These are phyloP conservation scores for Trogon melanurus DNA, from an alignment of 2,113 vertebrate species.

Conservation along the genomic window DNA sequence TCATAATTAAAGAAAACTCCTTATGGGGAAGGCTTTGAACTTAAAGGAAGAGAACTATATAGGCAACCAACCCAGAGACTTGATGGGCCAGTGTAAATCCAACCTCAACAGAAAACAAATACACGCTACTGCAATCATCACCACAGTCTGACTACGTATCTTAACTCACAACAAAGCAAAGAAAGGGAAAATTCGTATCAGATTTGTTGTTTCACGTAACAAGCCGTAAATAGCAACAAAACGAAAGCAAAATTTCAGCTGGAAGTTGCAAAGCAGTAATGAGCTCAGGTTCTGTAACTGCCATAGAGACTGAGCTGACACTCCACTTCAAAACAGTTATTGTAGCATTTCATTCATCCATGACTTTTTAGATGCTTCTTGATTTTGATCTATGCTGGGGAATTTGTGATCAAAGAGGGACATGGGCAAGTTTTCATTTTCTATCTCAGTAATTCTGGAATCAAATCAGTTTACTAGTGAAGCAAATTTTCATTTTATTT, in stretches of 20 bases:
- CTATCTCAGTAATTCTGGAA: slow-evolving; percentile 22
- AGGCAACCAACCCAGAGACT: not conserved
- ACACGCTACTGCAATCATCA: not conserved
- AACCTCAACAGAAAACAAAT: not conserved
- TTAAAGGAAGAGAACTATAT: not conserved
- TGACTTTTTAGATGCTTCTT: slow-evolving; percentile 45
- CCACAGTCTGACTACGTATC: not conserved
- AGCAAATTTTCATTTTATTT: not conserved
- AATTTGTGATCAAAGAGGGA: slow-evolving; percentile 44
- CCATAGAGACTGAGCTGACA: not conserved
- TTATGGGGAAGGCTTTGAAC: not conserved
- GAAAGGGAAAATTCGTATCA: not conserved
- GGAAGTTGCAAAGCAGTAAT: not conserved
- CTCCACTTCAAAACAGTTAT: slow-evolving; percentile 15
- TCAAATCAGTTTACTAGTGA: not conserved
- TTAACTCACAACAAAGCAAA: not conserved
- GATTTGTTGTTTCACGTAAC: not conserved
- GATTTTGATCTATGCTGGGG: slow-evolving; percentile 43
- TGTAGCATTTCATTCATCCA: slow-evolving; percentile 30
- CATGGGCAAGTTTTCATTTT: not conserved
- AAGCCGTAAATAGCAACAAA: not conserved
- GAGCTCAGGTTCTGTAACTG: not conserved
- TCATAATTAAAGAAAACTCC: not conserved
- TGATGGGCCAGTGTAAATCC: not conserved
- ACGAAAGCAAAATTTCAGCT: not conserved